Conservation (phyloP, 2,797 vertebrate species). For the Bovichtus variegatus region DNA sequence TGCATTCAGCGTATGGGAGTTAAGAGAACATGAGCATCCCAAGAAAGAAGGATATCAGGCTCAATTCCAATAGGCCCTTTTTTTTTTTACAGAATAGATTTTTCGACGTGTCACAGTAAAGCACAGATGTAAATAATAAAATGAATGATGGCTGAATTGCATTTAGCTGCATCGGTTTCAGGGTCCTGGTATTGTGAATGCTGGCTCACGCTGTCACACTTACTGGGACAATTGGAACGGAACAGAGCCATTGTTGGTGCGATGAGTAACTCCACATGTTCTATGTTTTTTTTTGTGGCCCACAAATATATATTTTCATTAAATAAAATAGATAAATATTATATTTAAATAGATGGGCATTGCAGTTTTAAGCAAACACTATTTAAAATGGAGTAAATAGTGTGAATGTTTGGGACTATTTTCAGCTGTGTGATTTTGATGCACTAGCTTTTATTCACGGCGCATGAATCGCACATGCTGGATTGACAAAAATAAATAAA, state of each 20-base stretch:
- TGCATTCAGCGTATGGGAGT: constrained; percentile 4
- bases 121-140: background rate
- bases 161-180: constrained; percentile 1
- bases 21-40: background rate
- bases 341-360: background rate
- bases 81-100: background rate
- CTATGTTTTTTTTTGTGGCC: background rate
- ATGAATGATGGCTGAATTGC: background rate
- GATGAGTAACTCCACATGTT: background rate
- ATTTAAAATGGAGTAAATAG: background rate
- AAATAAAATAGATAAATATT: background rate
- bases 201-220: background rate
- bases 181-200: background rate
- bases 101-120: background rate
- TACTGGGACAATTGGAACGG: background rate
- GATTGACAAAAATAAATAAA: background rate
- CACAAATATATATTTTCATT: background rate
- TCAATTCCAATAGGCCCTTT: background rate
- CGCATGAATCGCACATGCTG: background rate
- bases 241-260: background rate
- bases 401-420: background rate
- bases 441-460: background rate
- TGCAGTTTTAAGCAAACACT: background rate
- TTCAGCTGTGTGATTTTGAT: background rate
- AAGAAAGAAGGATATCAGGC: background rate